A percentile compares a stretch with the other conserved stretches of the same genome.
Evolutionary conservation across 2,888 invertebrate species (phyloP).

Genomic region (Pristionchus japonicus): DNA sequence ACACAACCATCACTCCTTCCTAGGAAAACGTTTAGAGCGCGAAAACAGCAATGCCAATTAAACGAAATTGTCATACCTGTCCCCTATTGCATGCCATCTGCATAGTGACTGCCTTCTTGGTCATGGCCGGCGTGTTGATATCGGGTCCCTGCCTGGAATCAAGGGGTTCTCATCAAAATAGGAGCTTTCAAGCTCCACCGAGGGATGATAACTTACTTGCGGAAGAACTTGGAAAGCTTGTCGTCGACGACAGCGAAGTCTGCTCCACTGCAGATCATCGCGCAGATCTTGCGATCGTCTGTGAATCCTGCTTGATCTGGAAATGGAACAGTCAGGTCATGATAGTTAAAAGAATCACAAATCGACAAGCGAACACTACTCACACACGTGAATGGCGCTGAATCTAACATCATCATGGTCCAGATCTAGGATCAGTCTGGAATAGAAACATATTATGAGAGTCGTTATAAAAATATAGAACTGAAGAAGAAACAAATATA

Average conservation of each 20-base stretch:
- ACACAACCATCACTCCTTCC: not conserved
- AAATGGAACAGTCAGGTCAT: not conserved
- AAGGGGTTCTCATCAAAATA: not conserved
- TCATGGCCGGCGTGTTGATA: not conserved
- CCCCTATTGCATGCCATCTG: not conserved
- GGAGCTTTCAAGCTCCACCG: too few relatives aligned
- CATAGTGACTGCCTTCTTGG: not conserved
- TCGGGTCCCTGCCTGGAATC: not conserved
- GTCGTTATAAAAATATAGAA: not conserved
- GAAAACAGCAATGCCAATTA: not conserved
- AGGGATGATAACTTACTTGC: not conserved
- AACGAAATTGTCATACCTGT: not conserved
- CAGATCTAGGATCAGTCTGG: not conserved
- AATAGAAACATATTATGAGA: not conserved
- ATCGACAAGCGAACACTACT: not conserved
- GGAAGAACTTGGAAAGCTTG: conserved; percentile 3
- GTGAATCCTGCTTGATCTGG: not conserved
- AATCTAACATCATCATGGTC: not conserved
- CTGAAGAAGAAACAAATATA: not conserved
- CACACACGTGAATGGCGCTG: not conserved
- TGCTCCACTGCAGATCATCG: not conserved
- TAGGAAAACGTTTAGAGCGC: not conserved
- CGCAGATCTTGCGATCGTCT: not conserved
- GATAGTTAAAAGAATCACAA: not conserved
- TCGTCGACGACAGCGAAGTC: not conserved